These are phyloP conservation scores for Lagria hirta DNA, from an alignment of 2,888 invertebrate species.

Conservation along the genomic window DNA sequence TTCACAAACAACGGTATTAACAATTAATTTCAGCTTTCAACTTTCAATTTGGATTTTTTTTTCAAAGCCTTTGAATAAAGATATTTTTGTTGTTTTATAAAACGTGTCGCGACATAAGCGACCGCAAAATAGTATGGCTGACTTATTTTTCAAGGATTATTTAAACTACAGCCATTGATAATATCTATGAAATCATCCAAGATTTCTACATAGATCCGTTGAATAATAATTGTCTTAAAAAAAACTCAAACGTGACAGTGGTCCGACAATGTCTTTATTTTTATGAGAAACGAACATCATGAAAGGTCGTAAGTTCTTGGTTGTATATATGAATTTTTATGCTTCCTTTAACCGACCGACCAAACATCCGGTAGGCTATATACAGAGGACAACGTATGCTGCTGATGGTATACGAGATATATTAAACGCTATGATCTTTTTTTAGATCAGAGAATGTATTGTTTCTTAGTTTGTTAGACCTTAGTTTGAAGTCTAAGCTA, in stretches of 20 bases:
- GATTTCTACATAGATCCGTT: slow-evolving; percentile 17
- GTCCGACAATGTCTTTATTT: slow-evolving; percentile 5
- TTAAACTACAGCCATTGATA: slow-evolving; percentile 8
- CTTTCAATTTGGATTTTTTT: no score
- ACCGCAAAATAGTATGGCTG: slow-evolving; percentile 14
- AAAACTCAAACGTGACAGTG: slow-evolving; percentile 2
- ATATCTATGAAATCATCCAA: slow-evolving; percentile 20
- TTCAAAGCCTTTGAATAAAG: no score
- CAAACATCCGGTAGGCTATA: slow-evolving; percentile 43
- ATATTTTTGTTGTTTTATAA: slow-evolving; percentile 2
- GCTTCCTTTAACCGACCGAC: slow-evolving; percentile 36
- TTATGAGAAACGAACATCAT: no score
- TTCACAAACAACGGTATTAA: no score
- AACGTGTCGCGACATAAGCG: slow-evolving; percentile 6
- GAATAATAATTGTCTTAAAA: slow-evolving; percentile 7
- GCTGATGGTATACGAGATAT: no score
- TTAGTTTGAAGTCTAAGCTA: no score
- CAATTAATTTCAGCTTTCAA: no score
- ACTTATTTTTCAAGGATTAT: slow-evolving; percentile 21
- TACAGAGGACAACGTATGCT: no score
- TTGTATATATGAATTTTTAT: slow-evolving; percentile 33
- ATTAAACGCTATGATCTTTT: no score
- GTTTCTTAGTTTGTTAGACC: no score
- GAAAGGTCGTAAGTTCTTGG: slow-evolving; percentile 17
- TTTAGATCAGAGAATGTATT: no score